Conservation (phyloP, 2,113 vertebrate genomes). For the Arizona elegans region DNA sequence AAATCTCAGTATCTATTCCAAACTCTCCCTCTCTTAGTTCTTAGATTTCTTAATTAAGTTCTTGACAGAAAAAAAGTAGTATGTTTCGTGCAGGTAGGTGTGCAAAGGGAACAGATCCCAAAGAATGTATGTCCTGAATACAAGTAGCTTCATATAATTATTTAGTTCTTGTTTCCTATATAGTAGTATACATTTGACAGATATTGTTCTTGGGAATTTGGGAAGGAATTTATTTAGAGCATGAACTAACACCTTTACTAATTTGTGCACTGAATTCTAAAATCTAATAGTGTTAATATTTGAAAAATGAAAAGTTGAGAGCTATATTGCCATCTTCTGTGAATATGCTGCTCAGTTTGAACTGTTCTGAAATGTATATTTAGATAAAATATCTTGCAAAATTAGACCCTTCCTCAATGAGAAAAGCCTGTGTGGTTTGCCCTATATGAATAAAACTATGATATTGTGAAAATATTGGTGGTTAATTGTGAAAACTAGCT, state of each 20-base stretch:
- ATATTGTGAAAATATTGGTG: neutral
- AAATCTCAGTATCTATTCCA: neutral
- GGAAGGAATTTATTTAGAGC: neutral
- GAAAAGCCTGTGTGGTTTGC: neutral
- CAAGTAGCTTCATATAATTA: neutral
- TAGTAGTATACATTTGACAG: neutral
- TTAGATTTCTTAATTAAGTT: neutral
- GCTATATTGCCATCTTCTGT: neutral
- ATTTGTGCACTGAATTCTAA: neutral
- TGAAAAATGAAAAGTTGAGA: neutral
- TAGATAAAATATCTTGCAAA: neutral
- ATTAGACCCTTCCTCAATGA: no score
- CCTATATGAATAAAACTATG: neutral
- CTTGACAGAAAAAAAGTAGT: neutral
- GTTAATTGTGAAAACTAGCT: neutral
- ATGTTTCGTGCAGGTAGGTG: neutral
- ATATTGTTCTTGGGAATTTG: neutral
- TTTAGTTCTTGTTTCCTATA: neutral
- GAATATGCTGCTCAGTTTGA: neutral
- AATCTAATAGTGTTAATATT: neutral
- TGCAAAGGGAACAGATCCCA: neutral
- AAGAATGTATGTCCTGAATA: neutral
- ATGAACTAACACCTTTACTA: neutral
- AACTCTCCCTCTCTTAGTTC: neutral
- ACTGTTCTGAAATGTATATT: neutral